Evolutionary conservation across 2,888 invertebrate species (phyloP), one percentile per base, ranked within the genome.

Genomic region (Hololepta plana): DNA sequence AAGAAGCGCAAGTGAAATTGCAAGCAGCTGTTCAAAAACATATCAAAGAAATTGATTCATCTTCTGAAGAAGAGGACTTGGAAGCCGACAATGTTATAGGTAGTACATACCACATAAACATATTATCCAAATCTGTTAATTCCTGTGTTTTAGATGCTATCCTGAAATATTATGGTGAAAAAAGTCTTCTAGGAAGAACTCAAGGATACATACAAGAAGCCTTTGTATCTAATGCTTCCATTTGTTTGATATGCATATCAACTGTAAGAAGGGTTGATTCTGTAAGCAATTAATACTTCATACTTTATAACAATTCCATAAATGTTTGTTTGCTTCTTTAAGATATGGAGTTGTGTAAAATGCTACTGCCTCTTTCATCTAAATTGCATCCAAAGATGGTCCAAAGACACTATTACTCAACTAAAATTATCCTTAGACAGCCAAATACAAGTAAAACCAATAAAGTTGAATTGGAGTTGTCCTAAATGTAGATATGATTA

Each of bases 171-270:
- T 68, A 67, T 38, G 44, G 48, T 5, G 41, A 43, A 27, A 38
- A 47, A 33, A 52, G 54, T 12, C 58, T 53, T 39, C 43, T 62
- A 4, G 57, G 57, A 24, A 59, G 72, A 40, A 79, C 80, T 3
- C 67, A 72, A 42, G 66, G 68, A 24, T 72, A 77, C 45, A 55
- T 90, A 27, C 73, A 80, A 45, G 81, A 85, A 50, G 64, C 73
- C 0, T 67, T 87, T 38, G 71, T 75, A 41, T 76, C 82, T 11
- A 77, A 81, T 4, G 67, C 79, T 5, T 71, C 76, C 2, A 77
- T 80, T 7, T 93, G 93, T 46, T 64, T 91, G 3, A 81, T 93
- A 43, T 91, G 91, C 43, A 88, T 91, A 45, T 84, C 77, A 3
- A 74, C 77, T 20, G 70, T 91, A 8, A 84, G 79, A 49, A 66